Evolutionary conservation across 53 echinoderm and acorn worm species (phyloP), one percentile per base, ranked within the genome.

Genomic region (Apostichopus leukothele): DNA sequence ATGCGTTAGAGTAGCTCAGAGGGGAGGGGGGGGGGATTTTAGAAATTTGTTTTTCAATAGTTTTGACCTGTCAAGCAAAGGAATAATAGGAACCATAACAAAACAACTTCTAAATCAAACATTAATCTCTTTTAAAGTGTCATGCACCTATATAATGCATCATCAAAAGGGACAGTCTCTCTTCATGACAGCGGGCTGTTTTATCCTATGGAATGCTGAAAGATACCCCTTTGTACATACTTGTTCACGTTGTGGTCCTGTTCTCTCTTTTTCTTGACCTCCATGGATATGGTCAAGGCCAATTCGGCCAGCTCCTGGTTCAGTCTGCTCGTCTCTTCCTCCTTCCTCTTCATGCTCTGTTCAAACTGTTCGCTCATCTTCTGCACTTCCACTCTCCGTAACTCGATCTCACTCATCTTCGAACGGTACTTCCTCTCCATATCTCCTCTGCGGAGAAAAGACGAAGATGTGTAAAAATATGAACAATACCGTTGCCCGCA

Each of bases 251-350:
- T 93, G 9, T 88, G 66, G 53, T 87, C 75, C 60, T 87, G 88
- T 51, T 74, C 75, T 57, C 74, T 52, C 51, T 92, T 92, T 78
- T 95, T 95, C 88, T 92, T 93, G 1, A 95, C 90, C 79, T 97
- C 97, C 97, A 97, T 97, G 89, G 95, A 95, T 86, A 97, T 92
- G 76, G 94, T 92, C 81, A 97, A 88, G 23, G 97, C 95, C 55
- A 97, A 87, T 9, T 97, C 95, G 5, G 97, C 91, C 60, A 97
- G 89, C 57, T 95, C 97, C 53, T 91, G 89, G 88, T 93, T 97
- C 74, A 95, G 90, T 16, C 54, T 76, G 87, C 90, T 92, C 9
- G 97, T 97, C 68, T 97, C 97, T 8, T 95, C 96, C 80, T 97
- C 97, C 57, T 97, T 97, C 80, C 80, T 23, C 52, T 95, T 85